Evolutionary conservation across 2,113 vertebrate species (phyloP), one percentile per base, ranked within the genome.

Genomic region (Neolamprologus brichardi): DNA sequence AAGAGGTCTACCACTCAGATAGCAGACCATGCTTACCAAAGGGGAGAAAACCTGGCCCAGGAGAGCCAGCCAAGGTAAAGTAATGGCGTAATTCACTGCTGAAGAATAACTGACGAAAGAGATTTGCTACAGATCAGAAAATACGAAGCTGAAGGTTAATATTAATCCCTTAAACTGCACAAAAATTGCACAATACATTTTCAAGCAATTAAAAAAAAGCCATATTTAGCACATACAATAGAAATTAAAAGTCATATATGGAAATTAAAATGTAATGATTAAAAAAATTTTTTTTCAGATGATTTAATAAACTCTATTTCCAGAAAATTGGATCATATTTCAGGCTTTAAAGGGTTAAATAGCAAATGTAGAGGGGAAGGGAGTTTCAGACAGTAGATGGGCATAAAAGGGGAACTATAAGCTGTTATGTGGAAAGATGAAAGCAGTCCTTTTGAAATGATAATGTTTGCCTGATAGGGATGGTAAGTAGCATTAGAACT

Each of bases 1-100:
- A 99, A 99, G 90, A 91, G 99, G 3, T 99, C 99, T 25, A 99
- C 98, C 14, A 99, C 98, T 13, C 99, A 99, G 90, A 98, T 99
- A 83, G 99, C 98, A 0, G 99, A 99, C 94, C 98, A 92, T 1
- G 97, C 97, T 23, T 99, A 99, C 93, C 98, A 99, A 96, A 96
- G 97, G 82, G 98, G 98, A 80, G 98, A 99, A 92, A 98, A 93
- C 67, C 78, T 98, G 39, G 96, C 95, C 23, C 97, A 97, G 92
- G 98, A 99, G 89, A 99, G 98, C 84, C 98, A 99, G 54, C 98
- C 99, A 3, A 97, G 97, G 98, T 99, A 91, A 53, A 46, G 34
- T 53, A 92, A 89, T 23, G 20, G 17, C 23, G 6, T n/a, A 86
- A 60, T 5, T 17, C 52, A 34, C 25, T 77, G 44, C 17, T 51